Percentiles rank a stretch among this genome's conserved stretches.
Conservation (phyloP, 2,888 invertebrate species). For the Leptopilina drosophilae region DNA sequence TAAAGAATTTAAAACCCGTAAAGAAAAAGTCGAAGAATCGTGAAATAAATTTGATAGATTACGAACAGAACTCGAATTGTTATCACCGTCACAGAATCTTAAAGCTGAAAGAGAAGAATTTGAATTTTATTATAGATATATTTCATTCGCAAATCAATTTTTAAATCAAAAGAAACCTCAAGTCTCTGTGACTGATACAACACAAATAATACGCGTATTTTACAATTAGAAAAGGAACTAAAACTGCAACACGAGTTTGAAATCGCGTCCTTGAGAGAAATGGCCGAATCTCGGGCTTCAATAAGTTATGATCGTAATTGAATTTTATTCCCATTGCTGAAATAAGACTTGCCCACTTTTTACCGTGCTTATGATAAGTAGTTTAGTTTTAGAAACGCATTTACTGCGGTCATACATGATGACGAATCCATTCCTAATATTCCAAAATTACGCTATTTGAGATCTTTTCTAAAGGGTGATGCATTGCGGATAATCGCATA, state of each 20-base stretch:
- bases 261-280: not conserved
- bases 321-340: not conserved
- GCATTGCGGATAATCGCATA: not conserved
- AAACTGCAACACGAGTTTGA: not conserved
- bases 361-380: not conserved
- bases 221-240: not conserved
- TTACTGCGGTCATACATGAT: not conserved
- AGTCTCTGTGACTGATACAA: too few species aligned
- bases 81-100: too few species aligned
- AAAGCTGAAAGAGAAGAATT: too few species aligned
- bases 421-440: not conserved
- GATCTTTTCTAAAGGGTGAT: not conserved
- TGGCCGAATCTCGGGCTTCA: not conserved
- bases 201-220: not conserved
- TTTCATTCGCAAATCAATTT: too few species aligned
- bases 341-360: conserved; percentile 5
- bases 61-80: too few species aligned
- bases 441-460: not conserved
- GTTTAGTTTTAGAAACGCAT: not conserved
- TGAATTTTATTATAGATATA: too few species aligned
- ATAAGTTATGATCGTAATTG: not conserved
- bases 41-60: too few species aligned
- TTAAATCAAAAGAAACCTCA: too few species aligned
- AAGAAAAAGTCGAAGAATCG: too few species aligned
- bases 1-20: too few species aligned